phyloP scores from a whole-genome alignment of 2,888 invertebrate species.

The Thymelicus sylvestris region DNA sequence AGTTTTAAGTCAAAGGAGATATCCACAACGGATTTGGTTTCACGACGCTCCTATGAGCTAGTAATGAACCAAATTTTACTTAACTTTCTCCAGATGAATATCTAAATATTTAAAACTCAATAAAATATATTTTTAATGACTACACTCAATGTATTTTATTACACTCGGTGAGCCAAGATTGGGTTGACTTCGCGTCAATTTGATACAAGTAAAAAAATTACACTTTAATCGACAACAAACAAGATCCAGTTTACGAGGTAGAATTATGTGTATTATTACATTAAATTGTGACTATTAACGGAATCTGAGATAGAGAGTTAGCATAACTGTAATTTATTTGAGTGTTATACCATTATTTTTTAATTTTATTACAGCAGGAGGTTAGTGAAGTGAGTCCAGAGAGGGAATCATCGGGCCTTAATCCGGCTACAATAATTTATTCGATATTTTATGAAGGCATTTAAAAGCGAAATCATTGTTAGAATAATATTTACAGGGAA shows the following conservation, averaged over 20 bases:
- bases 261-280: conserved; percentile 61
- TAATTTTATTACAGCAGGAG: conserved; percentile 54
- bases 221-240: conserved; percentile 79
- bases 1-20: conserved; percentile 19
- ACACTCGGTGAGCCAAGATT: conserved; percentile 62
- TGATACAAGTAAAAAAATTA: conserved; percentile 76
- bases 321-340: conserved; percentile 63
- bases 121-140: conserved; percentile 82
- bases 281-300: conserved; percentile 61
- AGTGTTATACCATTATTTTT: conserved; percentile 64
- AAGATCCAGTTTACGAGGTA: conserved; percentile 66
- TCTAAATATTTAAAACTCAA: conserved; percentile 82
- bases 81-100: conserved; percentile 81
- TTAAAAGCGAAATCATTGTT: conserved; percentile 36
- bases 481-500: conserved; percentile 31
- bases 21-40: conserved; percentile 64
- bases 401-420: not conserved
- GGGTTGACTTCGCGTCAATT: conserved; percentile 52
- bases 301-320: conserved; percentile 58
- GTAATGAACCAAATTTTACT: conserved; percentile 75
- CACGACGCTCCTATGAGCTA: conserved; percentile 55
- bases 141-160: conserved; percentile 74
- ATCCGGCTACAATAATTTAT: not conserved
- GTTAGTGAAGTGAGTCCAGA: not conserved
- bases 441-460: conserved; percentile 48